A percentile compares a stretch with the other conserved stretches of the same genome.
These are phyloP conservation scores for Ricordea florida DNA, from an alignment of 92 coral and sea anemone genomes.

Conservation along the genomic window DNA sequence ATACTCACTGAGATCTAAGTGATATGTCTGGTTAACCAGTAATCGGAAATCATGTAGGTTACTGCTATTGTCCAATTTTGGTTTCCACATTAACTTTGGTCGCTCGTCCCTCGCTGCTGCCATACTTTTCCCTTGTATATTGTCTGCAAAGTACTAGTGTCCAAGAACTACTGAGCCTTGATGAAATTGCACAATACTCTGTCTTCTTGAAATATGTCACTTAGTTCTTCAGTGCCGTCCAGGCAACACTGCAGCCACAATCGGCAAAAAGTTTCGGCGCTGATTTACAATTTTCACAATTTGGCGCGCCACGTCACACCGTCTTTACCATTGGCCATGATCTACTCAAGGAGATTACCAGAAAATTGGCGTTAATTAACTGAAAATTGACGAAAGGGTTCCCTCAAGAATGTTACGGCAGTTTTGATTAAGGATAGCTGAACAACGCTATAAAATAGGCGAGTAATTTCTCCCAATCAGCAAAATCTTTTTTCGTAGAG, in stretches of 20 bases:
- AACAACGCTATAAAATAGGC: too few relatives aligned
- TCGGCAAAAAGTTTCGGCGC: background rate
- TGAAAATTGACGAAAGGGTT: too few relatives aligned
- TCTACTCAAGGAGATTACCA: background rate
- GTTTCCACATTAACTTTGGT: slow-evolving; percentile 78
- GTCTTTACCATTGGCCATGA: background rate
- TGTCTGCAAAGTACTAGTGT: background rate
- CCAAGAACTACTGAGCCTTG: slow-evolving; percentile 8
- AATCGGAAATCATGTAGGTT: slow-evolving; percentile 84
- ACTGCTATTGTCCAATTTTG: slow-evolving; percentile 53
- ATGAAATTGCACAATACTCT: background rate
- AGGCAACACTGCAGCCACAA: background rate
- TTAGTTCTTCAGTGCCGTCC: background rate
- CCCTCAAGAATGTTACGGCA: too few relatives aligned
- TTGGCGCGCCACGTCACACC: slow-evolving; percentile 90
- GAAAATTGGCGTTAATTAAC: too few relatives aligned
- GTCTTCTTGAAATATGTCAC: slow-evolving; percentile 10
- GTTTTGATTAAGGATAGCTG: too few relatives aligned
- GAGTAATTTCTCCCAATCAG: too few relatives aligned
- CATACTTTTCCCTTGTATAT: slow-evolving; percentile 29
- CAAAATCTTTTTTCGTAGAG: too few relatives aligned
- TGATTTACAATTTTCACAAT: slow-evolving; percentile 28
- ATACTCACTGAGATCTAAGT: slow-evolving; percentile 72
- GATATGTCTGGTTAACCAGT: slow-evolving; percentile 60
- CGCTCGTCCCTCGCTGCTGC: slow-evolving; percentile 70